Evolutionary conservation across 2,113 vertebrate genomes (phyloP), one percentile per base, ranked within the genome.

Genomic region (Osmerus mordax): DNA sequence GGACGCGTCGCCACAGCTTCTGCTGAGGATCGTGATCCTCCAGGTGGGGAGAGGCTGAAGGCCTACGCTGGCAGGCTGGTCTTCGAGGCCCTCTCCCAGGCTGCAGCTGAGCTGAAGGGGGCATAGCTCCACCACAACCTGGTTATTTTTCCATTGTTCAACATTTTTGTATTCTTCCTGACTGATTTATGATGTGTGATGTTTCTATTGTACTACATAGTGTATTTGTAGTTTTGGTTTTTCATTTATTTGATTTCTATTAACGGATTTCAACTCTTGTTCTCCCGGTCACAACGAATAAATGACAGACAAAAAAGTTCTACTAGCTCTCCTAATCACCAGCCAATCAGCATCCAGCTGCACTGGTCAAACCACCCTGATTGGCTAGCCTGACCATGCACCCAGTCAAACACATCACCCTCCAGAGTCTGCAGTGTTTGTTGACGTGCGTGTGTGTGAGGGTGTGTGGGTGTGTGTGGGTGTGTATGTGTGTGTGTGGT

Each of bases 11-110:
- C 8, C 6, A 1, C 36, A 9, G 4, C 36, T 41, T 6, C 36
- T 6, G 54, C 54, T 18, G 54, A n/a, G 18, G 54, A 2, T 51
- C 7, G 36, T 7, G 36, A 9, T 8, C 7, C 36, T 41, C 36
- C 36, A 41, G 36, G 36, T 0, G 36, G 36, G 13, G 77, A 73
- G 2, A 21, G 60, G 16, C 47, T 83, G 67, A 69, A 69, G 47
- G 60, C 15, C 21, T 78, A 85, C 64, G 78, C 83, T 25, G 65
- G 19, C 21, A 66, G 21, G 59, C 55, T 87, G 65, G 74, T 81
- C 32, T 23, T 58, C 23, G 47, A 78, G 11, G 59, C 62, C 21
- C 12, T 84, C 52, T 23, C 56, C 16, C 69, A 82, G 66, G 74
- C 76, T 60, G 53, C 74, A 32, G 54, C 65, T 5, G 74, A 75